A percentile compares a stretch with the other conserved stretches of the same genome.
These are phyloP conservation scores for Mellilla xanthometata DNA, from an alignment of 2,888 invertebrate genomes.

Conservation along the genomic window DNA sequence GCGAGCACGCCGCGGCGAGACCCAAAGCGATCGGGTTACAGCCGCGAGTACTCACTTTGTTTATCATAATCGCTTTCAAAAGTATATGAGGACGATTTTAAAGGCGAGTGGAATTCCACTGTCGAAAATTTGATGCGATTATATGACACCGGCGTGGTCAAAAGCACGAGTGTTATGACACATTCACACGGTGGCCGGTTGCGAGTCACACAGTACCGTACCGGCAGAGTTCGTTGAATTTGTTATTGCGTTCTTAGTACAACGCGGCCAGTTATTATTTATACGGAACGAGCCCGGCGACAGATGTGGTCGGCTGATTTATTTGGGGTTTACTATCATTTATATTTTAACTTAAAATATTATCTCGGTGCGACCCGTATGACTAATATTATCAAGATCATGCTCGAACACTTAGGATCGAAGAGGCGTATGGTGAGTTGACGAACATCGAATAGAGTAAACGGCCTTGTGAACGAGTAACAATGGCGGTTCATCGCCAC, in stretches of 20 bases:
- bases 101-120: slow-evolving; percentile 56
- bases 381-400: slow-evolving; percentile 45
- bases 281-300: slow-evolving; percentile 63
- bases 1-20: slow-evolving; percentile 31
- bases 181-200: slow-evolving; percentile 77
- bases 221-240: slow-evolving; percentile 82
- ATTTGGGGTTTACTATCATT: slow-evolving; percentile 61
- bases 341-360: slow-evolving; percentile 45
- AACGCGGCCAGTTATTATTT: slow-evolving; percentile 72
- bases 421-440: slow-evolving; percentile 21
- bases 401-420: slow-evolving; percentile 28
- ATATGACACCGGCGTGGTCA: slow-evolving; percentile 68
- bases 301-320: slow-evolving; percentile 65
- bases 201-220: slow-evolving; percentile 77
- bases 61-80: slow-evolving; percentile 42
- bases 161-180: slow-evolving; percentile 65
- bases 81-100: slow-evolving; percentile 48
- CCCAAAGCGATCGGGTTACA: slow-evolving; percentile 47
- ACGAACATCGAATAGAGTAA: slow-evolving; percentile 47
- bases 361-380: slow-evolving; percentile 40
- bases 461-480: slow-evolving; percentile 62
- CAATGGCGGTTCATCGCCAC: slow-evolving; percentile 64
- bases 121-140: slow-evolving; percentile 66
- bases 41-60: slow-evolving; percentile 42
- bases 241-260: slow-evolving; percentile 80